Evolutionary conservation across 1,140 invertebrate genomes (phyloP), one percentile per base, ranked within the genome.

Genomic region (Cyclargus thomasi): DNA sequence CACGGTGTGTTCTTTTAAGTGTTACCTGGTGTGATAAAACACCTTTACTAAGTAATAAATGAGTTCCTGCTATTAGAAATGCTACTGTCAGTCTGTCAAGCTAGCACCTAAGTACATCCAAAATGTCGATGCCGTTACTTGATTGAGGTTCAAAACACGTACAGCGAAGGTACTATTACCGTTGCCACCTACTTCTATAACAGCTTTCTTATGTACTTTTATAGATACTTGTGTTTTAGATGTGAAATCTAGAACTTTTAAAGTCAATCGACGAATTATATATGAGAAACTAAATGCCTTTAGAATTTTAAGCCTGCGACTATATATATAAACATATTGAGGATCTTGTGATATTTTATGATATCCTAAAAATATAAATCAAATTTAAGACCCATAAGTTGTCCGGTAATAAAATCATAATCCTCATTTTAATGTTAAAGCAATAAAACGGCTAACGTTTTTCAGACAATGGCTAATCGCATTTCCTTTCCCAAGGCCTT

Each of bases 401-500:
- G 10, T 47, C 11, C 14, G 14, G 39, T 47, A 47, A 47, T 47
- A 47, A 47, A 47, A 47, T 47, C 11, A 47, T 47, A 47, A 47
- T 47, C 39, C 39, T 47, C 14, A 47, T 47, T 47, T 47, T 47
- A 47, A 47, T 47, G 39, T 20, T 20, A 59, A 59, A 59, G 17
- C 18, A 59, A 59, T 59, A 59, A 59, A 59, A 59, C 18, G 17
- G 17, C 20, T 11, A 20, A 59, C 55, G 55, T 59, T 11, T 11
- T 59, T 59, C 20, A 59, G 20, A 59, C 55, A 20, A 59, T 21
- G 55, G 39, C 39, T 59, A 59, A 59, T 59, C 55, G 55, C 55
- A 59, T 59, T 59, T 87, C 86, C 86, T 86, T 88, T 88, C 86
- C 82, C 86, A 88, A 87, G 85, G 76, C 81, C 78, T 67, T 47